These are phyloP conservation scores for Melanargia galathea DNA, from an alignment of 2,888 invertebrate genomes.

Conservation along the genomic window DNA sequence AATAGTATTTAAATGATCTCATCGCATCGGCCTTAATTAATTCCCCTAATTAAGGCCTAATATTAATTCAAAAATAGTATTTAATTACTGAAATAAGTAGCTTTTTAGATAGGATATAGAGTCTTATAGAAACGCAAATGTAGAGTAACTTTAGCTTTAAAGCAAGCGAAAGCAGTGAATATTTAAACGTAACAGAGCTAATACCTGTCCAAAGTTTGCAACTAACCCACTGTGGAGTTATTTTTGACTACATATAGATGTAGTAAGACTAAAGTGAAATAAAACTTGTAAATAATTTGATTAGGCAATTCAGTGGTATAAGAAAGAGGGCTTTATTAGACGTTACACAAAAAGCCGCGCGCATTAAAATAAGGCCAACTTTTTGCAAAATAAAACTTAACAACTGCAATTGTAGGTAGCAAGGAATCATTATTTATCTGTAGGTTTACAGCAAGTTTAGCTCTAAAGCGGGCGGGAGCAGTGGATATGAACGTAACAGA, in stretches of 20 bases:
- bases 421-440: slow-evolving; percentile 31
- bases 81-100: too few relatives aligned
- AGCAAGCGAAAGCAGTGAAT: slow-evolving; percentile 29
- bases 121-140: slow-evolving; percentile 29
- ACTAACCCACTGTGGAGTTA: slow-evolving; percentile 52
- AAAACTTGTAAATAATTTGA: too few relatives aligned
- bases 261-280: too few relatives aligned
- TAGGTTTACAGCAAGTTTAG: slow-evolving; percentile 28
- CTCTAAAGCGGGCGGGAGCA: slow-evolving; percentile 30
- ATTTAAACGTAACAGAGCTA: slow-evolving; percentile 34
- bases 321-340: not conserved
- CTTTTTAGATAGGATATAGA: too few relatives aligned
- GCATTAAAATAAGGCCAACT: not conserved
- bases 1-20: too few relatives aligned
- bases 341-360: not conserved
- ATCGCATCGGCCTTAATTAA: too few relatives aligned
- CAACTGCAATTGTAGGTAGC: slow-evolving; percentile 14
- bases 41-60: too few relatives aligned
- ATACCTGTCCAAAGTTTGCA: slow-evolving; percentile 41
- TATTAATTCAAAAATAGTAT: too few relatives aligned
- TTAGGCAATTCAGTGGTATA: too few relatives aligned
- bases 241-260: slow-evolving; percentile 45
- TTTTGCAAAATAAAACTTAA: slow-evolving; percentile 13
- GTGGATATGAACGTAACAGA: slow-evolving; percentile 35
- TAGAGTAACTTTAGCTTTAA: slow-evolving; percentile 27